These are phyloP conservation scores for Lepidochrysops patricia DNA, from an alignment of 2,888 invertebrate genomes.

Conservation along the genomic window DNA sequence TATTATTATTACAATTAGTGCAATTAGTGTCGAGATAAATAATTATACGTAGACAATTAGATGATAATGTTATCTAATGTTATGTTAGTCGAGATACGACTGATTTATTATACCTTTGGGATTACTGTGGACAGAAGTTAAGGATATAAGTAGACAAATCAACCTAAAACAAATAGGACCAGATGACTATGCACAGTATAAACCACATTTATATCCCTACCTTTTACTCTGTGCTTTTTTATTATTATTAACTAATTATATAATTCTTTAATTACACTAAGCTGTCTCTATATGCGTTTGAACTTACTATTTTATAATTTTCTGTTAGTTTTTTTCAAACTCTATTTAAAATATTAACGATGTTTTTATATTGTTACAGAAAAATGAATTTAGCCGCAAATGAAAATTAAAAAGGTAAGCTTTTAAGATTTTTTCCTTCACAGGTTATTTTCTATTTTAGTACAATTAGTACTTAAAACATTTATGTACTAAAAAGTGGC, in stretches of 20 bases:
- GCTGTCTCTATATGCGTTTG: background rate
- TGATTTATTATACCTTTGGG: background rate
- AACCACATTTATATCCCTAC: too few species aligned
- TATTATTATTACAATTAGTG: too few species aligned
- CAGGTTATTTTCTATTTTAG: background rate
- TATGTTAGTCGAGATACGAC: background rate
- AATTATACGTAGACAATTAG: background rate
- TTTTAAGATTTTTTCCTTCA: background rate
- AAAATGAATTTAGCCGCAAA: background rate
- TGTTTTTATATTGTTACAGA: slow-evolving; percentile 2
- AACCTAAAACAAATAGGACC: background rate
- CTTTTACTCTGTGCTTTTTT: too few species aligned
- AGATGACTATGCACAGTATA: background rate
- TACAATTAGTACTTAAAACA: too few species aligned
- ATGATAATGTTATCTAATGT: too few species aligned
- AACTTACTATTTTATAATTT: too few species aligned
- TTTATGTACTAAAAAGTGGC: too few species aligned
- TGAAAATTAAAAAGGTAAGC: slow-evolving; percentile 6
- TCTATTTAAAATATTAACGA: background rate
- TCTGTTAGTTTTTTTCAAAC: background rate
- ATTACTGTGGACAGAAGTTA: background rate
- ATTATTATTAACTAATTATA: too few species aligned
- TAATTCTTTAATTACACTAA: background rate
- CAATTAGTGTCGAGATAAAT: too few species aligned
- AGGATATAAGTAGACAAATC: background rate